Evolutionary conservation across 2,797 vertebrate species (phyloP), one percentile per base, ranked within the genome.

Genomic region (Characodon lateralis): DNA sequence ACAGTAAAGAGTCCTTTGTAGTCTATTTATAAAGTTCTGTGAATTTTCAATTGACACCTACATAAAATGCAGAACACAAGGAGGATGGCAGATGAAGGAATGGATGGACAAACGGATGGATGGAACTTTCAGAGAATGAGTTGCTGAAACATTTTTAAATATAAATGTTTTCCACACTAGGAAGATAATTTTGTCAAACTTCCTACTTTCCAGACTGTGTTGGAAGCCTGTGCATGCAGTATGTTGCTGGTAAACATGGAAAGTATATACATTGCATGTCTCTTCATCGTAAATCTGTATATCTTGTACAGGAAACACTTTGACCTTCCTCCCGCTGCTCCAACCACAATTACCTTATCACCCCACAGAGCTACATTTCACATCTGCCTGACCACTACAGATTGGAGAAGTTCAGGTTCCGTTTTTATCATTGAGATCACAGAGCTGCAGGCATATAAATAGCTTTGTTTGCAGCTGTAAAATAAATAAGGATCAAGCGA

Each of bases 401-500:
- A 35, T 24, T 24, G 39, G 43, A 31, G 26, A 74, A 74, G 39
- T 69, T 5, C 20, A 69, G 66, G 16, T 71, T 16, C 16, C 61
- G 3, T 31, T 31, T 55, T 26, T 70, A 59, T 50, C 55, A 24
- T 28, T 53, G 24, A 14, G 41, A 73, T 55, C 39, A 65, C 50
- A 41, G 24, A 56, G 48, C n/a, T 24, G 5, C n/a, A 66, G 59
- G 41, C 24, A 31, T 20, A 55, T 22, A 61, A 31, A 61, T 46
- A 46, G 20, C 13, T 46, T 55, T 24, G 77, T 46, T 71, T 71
- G 55, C 55, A 77, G 56, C 43, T 50, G 68, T 51, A 26, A 26
- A 56, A 56, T 72, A 65, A 80, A 74, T 20, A 26, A 26, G 48
- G 68, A 72, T 72, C 59, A 66, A 72, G 41, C 73, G 35, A 55